Percentiles rank a stretch among this genome's conserved stretches.
phyloP scores from a whole-genome alignment of 2,113 vertebrate species.

The human (Homo sapiens) region GRCh38 chr2:48581001-48581500 shows the following conservation, averaged over 20 bases:
- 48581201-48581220: conserved; percentile 82
- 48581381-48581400: conserved; percentile 32
- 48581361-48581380: conserved; percentile 43
- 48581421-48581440: conserved; percentile 89
- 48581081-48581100: conserved; percentile 15
- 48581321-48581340: conserved; percentile 93
- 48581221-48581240: conserved; percentile 78
- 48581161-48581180: conserved; percentile 88
- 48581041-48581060: conserved; percentile 18
- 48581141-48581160: conserved; percentile 81
- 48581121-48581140: neutral
- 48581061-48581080: conserved; percentile 17
- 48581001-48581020: neutral
- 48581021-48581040: conserved; percentile 42
- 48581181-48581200: conserved; percentile 93
- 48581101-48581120: conserved; percentile 49
- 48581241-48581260: conserved; percentile 80
- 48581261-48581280: conserved; percentile 64
- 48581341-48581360: conserved; percentile 78
- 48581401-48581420: conserved; percentile 76
- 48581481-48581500: conserved; percentile 99
- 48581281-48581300: conserved; percentile 90
- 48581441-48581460: conserved; percentile 91
- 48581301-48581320: conserved; percentile 91
- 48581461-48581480: conserved; percentile 97